Conservation (phyloP, 2,797 vertebrate genomes). For the Podargus strigoides region DNA sequence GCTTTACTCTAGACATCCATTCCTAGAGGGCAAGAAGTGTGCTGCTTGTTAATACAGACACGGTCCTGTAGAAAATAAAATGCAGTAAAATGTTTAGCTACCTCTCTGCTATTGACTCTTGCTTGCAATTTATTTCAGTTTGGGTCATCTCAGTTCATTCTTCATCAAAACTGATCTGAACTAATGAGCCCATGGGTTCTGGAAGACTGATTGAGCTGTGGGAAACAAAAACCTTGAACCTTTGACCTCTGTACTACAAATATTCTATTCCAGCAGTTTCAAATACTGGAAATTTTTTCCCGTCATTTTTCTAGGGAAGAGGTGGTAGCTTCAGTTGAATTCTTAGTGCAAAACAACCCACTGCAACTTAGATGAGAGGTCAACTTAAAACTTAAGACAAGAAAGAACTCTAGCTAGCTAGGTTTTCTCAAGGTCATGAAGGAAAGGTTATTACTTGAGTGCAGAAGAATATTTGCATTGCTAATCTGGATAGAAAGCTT, state of each 20-base stretch:
- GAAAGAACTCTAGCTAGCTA: background rate
- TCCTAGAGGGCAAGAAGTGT: background rate
- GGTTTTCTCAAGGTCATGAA: background rate
- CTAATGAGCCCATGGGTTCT: background rate
- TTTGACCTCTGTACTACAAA: background rate
- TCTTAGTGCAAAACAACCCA: background rate
- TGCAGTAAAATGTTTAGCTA: background rate
- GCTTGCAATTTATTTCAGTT: background rate
- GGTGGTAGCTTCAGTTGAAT: background rate
- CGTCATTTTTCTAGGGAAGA: background rate
- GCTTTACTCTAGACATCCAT: background rate
- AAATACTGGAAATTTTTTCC: background rate
- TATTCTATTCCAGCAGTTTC: background rate
- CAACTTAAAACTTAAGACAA: background rate
- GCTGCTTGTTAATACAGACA: background rate
- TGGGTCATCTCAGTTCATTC: background rate
- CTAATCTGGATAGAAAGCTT: background rate
- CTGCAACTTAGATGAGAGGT: background rate
- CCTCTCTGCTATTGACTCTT: background rate
- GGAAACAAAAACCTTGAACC: background rate
- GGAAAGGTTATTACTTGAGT: background rate
- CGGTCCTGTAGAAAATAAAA: background rate
- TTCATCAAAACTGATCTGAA: background rate
- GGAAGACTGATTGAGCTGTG: background rate
- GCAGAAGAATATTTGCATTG: background rate